Base-by-base conservation (phyloP, 2,113 vertebrate genomes). In the Fregetta grallaria region DNA sequence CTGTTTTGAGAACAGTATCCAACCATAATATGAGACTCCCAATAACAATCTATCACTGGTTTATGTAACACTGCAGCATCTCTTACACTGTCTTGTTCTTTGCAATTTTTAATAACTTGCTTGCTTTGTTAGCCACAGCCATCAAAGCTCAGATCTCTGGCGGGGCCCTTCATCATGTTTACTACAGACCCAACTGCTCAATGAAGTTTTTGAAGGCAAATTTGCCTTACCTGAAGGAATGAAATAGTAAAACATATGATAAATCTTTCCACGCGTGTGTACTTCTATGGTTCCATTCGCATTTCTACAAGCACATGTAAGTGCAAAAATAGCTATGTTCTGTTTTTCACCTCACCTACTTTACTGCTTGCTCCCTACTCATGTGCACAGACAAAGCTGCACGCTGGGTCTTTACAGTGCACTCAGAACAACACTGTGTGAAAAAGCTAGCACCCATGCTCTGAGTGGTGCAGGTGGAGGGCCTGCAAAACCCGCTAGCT, bases 341-440 rank as follows among this genome's bases (percentile, higher is more conserved):
- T 59, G 2, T 16, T 92, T 71, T 76, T 89, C 78, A 74, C 62
- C 40, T 85, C 50, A 66, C 14, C 25, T 76, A 6, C 38, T 83
- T 68, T 61, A 87, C 30, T 49, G 38, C 27, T 85, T 2, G 5
- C 32, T 78, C 29, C 21, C n/a, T 68, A 13, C 38, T 82, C 1
- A 1, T 20, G 26, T 29, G 52, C 36, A 29, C 23, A 63, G 49
- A 70, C 9, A 30, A 62, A 88, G 65, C 20, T 42, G 30, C 15
- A n/a, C 0, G 0, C 9, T 66, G 36, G 3, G 14, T 71, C 11
- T 88, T 81, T 32, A 58, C 13, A 42, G 19, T 0, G 2, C 3
- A 6, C 38, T 50, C 71, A 73, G 44, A 84, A 56, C 34, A 67
- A 10, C 1, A 4, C 11, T 27, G 13, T 5, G 10, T n/a, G 32